Evolutionary conservation across 1,140 invertebrate genomes (phyloP).

Genomic region (Centruroides vittatus): DNA sequence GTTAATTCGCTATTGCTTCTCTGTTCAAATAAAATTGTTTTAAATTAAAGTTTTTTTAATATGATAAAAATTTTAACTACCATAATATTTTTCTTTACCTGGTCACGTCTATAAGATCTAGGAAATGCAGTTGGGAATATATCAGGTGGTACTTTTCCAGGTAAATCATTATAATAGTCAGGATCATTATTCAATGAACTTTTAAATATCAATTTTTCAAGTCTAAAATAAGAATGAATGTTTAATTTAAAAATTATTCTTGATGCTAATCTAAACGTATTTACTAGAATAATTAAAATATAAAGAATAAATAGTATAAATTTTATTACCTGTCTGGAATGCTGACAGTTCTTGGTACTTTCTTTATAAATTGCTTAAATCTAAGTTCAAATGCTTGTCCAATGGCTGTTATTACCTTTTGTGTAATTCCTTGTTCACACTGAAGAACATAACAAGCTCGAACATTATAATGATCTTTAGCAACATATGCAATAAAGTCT

Average conservation of each 20-base stretch:
- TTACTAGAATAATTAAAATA: not conserved
- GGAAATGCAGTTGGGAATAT: no score
- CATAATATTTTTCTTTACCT: no score
- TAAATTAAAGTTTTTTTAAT: no score
- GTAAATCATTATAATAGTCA: conserved; percentile 94
- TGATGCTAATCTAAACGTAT: not conserved
- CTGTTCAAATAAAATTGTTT: no score
- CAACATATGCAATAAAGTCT: conserved; percentile 94
- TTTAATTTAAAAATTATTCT: not conserved
- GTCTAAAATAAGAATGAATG: not conserved
- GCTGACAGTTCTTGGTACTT: conserved; percentile 12
- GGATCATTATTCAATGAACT: conserved; percentile 37
- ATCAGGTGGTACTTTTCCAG: conserved; percentile 80
- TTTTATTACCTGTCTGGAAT: conserved; percentile 10
- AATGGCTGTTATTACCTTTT: conserved; percentile 92
- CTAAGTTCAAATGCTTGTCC: conserved; percentile 92
- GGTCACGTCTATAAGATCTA: no score
- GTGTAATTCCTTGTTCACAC: conserved; percentile 80
- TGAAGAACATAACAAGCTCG: conserved; percentile 92
- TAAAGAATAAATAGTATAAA: not conserved
- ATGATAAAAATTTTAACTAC: no score
- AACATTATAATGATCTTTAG: conserved; percentile 74
- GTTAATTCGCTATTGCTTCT: no score
- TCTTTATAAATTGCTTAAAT: conserved; percentile 14
- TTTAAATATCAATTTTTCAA: conserved; percentile 13